Evolutionary conservation across 2,113 vertebrate species (phyloP), one percentile per base, ranked within the genome.

Genomic region (Proterorhinus semilunaris): DNA sequence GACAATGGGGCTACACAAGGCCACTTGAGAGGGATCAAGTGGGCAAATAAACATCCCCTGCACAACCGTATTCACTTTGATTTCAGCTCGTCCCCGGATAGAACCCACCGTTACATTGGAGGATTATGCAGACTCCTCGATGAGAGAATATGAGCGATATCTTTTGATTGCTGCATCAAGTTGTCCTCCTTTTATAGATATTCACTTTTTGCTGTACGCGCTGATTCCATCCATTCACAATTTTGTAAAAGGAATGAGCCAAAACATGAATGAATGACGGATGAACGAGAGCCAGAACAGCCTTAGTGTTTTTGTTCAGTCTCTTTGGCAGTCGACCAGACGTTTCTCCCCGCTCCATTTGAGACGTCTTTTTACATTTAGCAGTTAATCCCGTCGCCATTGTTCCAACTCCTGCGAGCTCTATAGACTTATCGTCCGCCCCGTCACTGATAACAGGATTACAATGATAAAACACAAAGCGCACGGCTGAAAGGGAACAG

Each of bases 1-100:
- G 11, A 80, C 83, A 76, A 73, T 79, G 68, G 64, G 53, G 21
- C 58, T 50, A 64, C 76, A 80, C 73, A 75, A 69, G 80, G 76
- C 71, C 81, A 72, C 80, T 70, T 59, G 64, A 73, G 46, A 63
- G 48, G 69, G 74, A 74, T 83, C 69, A 72, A 80, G 73, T 61
- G 74, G 72, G 75, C 71, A 67, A 67, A 46, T 45, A 69, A 69
- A 74, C 69, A 51, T 76, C 70, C 72, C 76, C 73, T 74, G 13
- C 8, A 64, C 51, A 3, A 5, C 9, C 43, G n/a, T n/a, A 8
- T 61, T n/a, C 13, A 9, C 42, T 43, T 42, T 61, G 3, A 36
- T 36, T 36, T 36, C 27, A 3, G 27, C 27, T 36, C 27, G 27
- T 2, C 27, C 27, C 27, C 0, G 27, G 27, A 36, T 36, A 36